Base-by-base conservation (phyloP, 1,140 invertebrate genomes). In the Ericerus pela region DNA sequence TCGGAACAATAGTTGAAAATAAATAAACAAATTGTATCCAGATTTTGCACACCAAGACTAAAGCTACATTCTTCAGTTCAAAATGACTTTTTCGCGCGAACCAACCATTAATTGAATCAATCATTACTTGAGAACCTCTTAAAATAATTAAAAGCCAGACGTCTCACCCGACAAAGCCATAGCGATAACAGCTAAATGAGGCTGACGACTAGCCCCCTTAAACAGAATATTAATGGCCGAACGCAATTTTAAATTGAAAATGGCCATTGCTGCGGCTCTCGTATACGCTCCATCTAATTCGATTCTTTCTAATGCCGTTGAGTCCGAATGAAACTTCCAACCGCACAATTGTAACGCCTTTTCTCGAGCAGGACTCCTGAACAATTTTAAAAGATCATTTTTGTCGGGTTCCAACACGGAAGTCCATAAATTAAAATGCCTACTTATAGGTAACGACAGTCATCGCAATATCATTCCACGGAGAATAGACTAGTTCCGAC, bases 171-270 rank as follows among this genome's bases (percentile, higher is more conserved):
- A 84, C 52, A 94, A 66, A n/a, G 88, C 88, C 79, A 95, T 91
- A 18, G 88, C 88, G 14, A 92, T 86, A 47, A 90, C 81, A 36
- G 73, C 69, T 55, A 73, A 43, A 37, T 61, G 37, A 26, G 58
- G 37, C 28, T 52, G 41, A 33, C 60, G 52, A 22, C 63, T 73
- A 26, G 78, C 75, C 58, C 80, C 83, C 57, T 79, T 73, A 57
- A 81, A 84, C 33, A 96, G 74, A 61, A 93, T 84, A 59, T 89
- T 81, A 60, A 96, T 87, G 12, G 90, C 90, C 63, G 78, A 71
- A 54, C 80, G 76, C 43, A 95, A 73, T 65, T 87, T 82, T 57
- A 95, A 72, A 72, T 91, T 87, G 67, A 96, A 96, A 38, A 93
- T 80, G 36, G 88, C 83, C 38, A 96, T 82, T 28, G 91, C 87